Evolutionary conservation across 2,888 invertebrate species (phyloP), one percentile per base, ranked within the genome.

Genomic region (Platycheirus rosarum): DNA sequence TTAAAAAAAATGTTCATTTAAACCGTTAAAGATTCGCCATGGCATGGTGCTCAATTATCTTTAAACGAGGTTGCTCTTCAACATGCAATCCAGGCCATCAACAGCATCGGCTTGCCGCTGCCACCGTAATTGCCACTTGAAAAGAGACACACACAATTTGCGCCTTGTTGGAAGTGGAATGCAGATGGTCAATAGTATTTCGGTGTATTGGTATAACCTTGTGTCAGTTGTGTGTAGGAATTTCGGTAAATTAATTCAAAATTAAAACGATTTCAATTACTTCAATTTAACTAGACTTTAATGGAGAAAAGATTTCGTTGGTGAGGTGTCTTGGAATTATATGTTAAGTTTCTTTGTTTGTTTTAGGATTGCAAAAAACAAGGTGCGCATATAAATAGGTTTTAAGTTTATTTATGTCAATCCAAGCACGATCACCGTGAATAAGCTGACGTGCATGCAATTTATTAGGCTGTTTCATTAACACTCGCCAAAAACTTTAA

Each of bases 141-240:
- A 65, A 63, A 37, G 5, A 57, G 23, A 37, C 32, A 29, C 8
- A 8, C 8, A 46, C 53, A 18, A 32, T 32, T 35, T 62, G 73
- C 46, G 68, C 62, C 62, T 62, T 57, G 63, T n/a, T n/a, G n/a
- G n/a, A n/a, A n/a, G 16, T 63, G 75, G 75, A 76, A 80, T 70
- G 70, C 66, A 80, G 76, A 80, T 80, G 80, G 65, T 55, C 68
- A 51, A 40, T 48, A 48, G n/a, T 11, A 51, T 32, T 51, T 53
- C 53, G 46, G 60, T 20, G 9, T 14, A n/a, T n/a, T n/a, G n/a
- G 57, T 44, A 29, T 66, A 66, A 69, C 74, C 74, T 74, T 74
- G 74, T 55, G 48, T 63, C 49, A 18, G 13, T 53, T 46, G 42
- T 66, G 66, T 73, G 60, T 48, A 62, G 66, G 26, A n/a, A 20